These are phyloP conservation scores for Strongylocentrotus purpuratus DNA, from an alignment of 35 echinoderm and acorn worm genomes.

Conservation along the genomic window DNA sequence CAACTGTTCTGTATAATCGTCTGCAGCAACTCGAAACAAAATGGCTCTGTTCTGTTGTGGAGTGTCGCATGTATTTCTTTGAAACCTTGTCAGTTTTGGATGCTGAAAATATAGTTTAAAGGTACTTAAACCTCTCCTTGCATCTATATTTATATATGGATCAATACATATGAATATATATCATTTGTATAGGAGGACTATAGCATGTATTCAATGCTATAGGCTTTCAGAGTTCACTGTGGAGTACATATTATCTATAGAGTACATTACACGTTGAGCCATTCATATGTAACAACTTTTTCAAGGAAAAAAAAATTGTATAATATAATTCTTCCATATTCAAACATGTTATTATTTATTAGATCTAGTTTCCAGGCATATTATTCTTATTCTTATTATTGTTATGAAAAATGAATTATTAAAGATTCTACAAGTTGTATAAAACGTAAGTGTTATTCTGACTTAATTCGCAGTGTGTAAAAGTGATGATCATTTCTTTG, in stretches of 20 bases:
- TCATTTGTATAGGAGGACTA: background rate
- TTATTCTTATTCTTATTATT: background rate
- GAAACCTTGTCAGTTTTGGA: background rate
- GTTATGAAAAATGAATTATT: background rate
- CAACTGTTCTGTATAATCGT: background rate
- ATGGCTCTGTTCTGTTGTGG: background rate
- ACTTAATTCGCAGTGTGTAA: slow-evolving; percentile 17
- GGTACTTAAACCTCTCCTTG: background rate
- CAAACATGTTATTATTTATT: slow-evolving; percentile 26
- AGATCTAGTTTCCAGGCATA: slow-evolving; percentile 11
- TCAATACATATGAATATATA: background rate
- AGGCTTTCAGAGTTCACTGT: background rate
- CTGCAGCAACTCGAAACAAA: background rate
- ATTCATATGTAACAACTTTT: background rate
- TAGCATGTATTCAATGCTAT: background rate
- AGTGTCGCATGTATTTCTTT: background rate
- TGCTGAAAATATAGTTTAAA: background rate
- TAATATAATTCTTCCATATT: slow-evolving; percentile 42
- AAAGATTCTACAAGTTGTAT: slow-evolving; percentile 22
- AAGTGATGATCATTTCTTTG: slow-evolving; percentile 36
- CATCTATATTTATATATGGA: background rate
- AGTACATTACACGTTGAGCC: background rate
- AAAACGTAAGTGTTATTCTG: slow-evolving; percentile 31
- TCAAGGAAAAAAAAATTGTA: slow-evolving; percentile 24
- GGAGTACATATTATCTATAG: slow-evolving; percentile 12